Conservation (phyloP, 92 coral and sea anemone species). For the Blastomussa wellsi region DNA sequence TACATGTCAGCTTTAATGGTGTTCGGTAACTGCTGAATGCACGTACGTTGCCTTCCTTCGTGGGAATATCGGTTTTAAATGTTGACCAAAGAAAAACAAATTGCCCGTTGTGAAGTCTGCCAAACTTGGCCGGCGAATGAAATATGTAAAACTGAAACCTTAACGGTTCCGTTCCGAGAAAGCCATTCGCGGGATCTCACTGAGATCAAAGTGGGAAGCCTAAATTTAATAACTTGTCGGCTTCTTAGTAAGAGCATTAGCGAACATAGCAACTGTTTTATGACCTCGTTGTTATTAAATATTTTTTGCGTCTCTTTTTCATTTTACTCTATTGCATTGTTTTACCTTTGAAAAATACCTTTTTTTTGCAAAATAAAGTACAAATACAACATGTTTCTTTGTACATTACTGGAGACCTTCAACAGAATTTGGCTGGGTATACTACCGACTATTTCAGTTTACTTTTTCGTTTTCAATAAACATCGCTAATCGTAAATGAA, state of each 20-base stretch:
- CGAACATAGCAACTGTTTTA: background rate
- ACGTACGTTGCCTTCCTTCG: background rate
- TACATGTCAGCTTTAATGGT: background rate
- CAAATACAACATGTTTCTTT: background rate
- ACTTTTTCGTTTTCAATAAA: background rate
- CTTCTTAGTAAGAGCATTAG: background rate
- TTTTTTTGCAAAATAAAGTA: background rate
- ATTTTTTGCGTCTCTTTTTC: background rate
- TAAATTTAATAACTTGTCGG: constrained; percentile 5
- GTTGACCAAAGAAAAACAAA: background rate
- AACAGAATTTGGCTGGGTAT: background rate
- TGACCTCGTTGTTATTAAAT: background rate
- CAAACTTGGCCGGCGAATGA: background rate
- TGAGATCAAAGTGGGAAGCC: background rate
- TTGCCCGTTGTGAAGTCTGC: background rate
- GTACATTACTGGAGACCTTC: background rate
- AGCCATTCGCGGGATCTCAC: background rate
- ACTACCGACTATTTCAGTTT: background rate
- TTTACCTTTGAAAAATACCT: background rate
- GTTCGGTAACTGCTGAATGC: background rate
- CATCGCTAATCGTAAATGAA: background rate
- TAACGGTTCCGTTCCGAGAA: background rate
- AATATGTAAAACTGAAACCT: background rate
- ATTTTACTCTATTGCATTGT: background rate
- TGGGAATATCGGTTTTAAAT: background rate